phyloP scores from a whole-genome alignment of 2,888 invertebrate genomes.

The Cheilosia scutellata region DNA sequence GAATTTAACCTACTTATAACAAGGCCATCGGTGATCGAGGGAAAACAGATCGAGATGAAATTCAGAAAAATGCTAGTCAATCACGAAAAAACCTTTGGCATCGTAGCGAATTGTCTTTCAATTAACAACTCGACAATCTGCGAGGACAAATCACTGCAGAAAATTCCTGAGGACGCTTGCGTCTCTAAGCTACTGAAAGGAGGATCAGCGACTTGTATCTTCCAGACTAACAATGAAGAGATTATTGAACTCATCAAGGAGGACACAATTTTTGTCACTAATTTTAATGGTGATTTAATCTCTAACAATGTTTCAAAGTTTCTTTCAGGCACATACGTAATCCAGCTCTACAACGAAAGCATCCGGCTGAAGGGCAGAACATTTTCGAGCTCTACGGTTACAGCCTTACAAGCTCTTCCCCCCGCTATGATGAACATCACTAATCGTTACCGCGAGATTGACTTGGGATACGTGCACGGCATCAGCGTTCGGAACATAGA shows the following conservation, averaged over 20 bases:
- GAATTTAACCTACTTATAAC: conserved; percentile 22
- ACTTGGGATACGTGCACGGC: conserved; percentile 14
- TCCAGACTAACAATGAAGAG: neutral
- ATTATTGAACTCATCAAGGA: conserved; percentile 14
- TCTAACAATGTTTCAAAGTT: conserved; percentile 13
- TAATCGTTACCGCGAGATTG: neutral
- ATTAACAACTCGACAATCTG: conserved; percentile 53
- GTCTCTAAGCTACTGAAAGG: conserved; percentile 41
- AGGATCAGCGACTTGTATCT: conserved; percentile 20
- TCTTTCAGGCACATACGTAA: conserved; percentile 12
- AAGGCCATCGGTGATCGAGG: conserved; percentile 5
- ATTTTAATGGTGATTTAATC: conserved; percentile 21
- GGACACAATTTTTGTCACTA: conserved; percentile 21
- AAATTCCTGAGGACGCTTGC: conserved; percentile 42
- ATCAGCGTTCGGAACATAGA: conserved; percentile 14
- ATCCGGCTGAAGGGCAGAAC: conserved; percentile 22
- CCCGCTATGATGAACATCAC: conserved; percentile 2
- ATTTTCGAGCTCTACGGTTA: conserved; percentile 8
- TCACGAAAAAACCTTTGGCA: conserved; percentile 7
- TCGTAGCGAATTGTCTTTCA: conserved; percentile 17
- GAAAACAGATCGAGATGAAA: conserved; percentile 9
- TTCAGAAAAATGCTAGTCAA: conserved; percentile 16
- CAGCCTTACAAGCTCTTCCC: conserved; percentile 8
- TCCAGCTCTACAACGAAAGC: conserved; percentile 16
- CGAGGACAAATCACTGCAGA: conserved; percentile 13